Conservation (phyloP, 2,888 invertebrate genomes). For the Lingula anatina region DNA sequence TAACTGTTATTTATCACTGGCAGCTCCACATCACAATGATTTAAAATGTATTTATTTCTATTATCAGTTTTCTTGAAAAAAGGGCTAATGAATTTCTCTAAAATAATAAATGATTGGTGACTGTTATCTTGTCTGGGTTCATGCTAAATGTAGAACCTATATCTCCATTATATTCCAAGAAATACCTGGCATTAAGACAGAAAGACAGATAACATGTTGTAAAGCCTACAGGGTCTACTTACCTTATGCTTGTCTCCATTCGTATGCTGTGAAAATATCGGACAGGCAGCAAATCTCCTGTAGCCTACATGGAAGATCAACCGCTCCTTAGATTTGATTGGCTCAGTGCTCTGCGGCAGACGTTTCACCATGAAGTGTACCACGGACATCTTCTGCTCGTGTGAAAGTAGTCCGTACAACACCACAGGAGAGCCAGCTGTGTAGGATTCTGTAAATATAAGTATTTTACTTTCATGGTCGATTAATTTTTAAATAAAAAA, state of each 20-base stretch:
- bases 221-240: too few species aligned
- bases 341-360: slow-evolving; percentile 56
- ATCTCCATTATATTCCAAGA: not conserved
- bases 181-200: slow-evolving; percentile 5
- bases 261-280: slow-evolving; percentile 80
- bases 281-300: slow-evolving; percentile 73
- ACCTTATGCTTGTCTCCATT: slow-evolving; percentile 95
- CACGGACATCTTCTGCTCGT: slow-evolving; percentile 95
- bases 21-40: too few species aligned
- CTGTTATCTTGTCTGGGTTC: not conserved
- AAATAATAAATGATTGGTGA: not conserved
- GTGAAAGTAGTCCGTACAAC: slow-evolving; percentile 78
- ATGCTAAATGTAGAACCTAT: not conserved
- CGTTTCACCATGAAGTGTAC: slow-evolving; percentile 81
- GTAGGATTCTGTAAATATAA: slow-evolving; percentile 25
- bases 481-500: too few species aligned
- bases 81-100: too few species aligned
- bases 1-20: too few species aligned
- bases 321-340: slow-evolving; percentile 85
- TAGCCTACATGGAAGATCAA: slow-evolving; percentile 94
- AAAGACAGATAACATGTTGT: too few species aligned
- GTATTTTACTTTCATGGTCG: too few species aligned
- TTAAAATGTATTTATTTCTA: too few species aligned
- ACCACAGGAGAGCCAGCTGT: slow-evolving; percentile 59
- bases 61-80: too few species aligned